These are phyloP conservation scores for Ctena decussata DNA, from an alignment of 2,888 invertebrate species.

Conservation along the genomic window DNA sequence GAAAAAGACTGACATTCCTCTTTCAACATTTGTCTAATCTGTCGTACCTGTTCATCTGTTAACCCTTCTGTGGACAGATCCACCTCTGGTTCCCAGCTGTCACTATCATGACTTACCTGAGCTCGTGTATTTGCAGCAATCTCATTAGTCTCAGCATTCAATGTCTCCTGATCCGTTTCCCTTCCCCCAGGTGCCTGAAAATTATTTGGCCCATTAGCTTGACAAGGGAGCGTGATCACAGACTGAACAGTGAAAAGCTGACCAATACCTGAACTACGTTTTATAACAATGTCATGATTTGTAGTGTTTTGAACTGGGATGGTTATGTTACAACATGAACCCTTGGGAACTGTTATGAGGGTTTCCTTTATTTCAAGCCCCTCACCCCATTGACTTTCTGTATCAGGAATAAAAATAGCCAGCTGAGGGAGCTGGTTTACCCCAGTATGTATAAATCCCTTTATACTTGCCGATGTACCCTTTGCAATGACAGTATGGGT, in stretches of 20 bases:
- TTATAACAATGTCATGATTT: background rate
- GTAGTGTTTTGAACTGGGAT: background rate
- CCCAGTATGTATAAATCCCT: too few species aligned
- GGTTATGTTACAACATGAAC: background rate
- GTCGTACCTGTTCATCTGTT: slow-evolving; percentile 25
- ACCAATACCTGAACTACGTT: too few species aligned
- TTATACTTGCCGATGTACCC: slow-evolving; percentile 11
- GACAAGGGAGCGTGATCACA: too few species aligned
- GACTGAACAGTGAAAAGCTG: too few species aligned
- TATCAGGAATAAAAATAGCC: slow-evolving; percentile 21
- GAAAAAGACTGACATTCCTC: slow-evolving; percentile 59
- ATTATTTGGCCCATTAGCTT: background rate
- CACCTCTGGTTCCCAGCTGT: slow-evolving; percentile 51
- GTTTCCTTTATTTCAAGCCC: too few species aligned
- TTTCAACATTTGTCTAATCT: slow-evolving; percentile 38
- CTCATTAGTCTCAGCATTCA: too few species aligned
- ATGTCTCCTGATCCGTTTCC: background rate
- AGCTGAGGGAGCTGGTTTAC: background rate
- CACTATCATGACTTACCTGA: background rate
- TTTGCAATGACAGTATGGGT: background rate
- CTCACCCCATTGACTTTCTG: background rate
- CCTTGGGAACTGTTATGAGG: too few species aligned
- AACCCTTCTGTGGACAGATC: slow-evolving; percentile 32
- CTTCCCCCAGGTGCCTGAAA: background rate
- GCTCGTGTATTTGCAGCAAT: too few species aligned